These are phyloP conservation scores for Callipepla squamata DNA, from an alignment of 2,113 vertebrate species.

Conservation along the genomic window DNA sequence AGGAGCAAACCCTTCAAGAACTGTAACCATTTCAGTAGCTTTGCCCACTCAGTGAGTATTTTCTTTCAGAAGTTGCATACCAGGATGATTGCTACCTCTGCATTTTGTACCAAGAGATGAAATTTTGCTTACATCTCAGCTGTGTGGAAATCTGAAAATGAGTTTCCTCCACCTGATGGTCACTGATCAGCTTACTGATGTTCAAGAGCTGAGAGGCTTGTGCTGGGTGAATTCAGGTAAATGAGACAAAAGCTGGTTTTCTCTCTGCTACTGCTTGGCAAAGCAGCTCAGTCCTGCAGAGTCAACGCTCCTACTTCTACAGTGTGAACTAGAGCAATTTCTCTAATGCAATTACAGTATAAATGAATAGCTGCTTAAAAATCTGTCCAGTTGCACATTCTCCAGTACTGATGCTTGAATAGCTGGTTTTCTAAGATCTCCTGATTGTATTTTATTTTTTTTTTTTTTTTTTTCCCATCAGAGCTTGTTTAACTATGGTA, in stretches of 20 bases:
- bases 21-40: not conserved
- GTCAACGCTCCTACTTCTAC: not conserved
- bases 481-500: not conserved
- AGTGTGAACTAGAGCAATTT: not conserved
- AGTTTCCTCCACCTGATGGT: not conserved
- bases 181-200: not conserved
- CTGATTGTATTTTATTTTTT: not conserved
- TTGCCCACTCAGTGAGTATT: constrained; percentile 16
- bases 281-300: not conserved
- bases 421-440: not conserved
- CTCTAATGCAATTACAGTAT: not conserved
- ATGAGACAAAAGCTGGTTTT: not conserved
- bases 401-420: accelerated
- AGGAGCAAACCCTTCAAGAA: not conserved
- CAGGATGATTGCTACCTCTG: not conserved
- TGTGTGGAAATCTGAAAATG: not conserved
- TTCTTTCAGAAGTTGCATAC: not conserved
- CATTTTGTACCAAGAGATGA: not conserved
- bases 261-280: not conserved
- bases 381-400: not conserved
- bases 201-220: not conserved
- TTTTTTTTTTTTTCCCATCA: not conserved
- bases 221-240: not conserved
- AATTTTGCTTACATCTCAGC: not conserved
- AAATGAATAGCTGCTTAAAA: not conserved